Evolutionary conservation across 2,797 vertebrate genomes (phyloP).

Genomic region (Periophthalmus magnuspinnatus): DNA sequence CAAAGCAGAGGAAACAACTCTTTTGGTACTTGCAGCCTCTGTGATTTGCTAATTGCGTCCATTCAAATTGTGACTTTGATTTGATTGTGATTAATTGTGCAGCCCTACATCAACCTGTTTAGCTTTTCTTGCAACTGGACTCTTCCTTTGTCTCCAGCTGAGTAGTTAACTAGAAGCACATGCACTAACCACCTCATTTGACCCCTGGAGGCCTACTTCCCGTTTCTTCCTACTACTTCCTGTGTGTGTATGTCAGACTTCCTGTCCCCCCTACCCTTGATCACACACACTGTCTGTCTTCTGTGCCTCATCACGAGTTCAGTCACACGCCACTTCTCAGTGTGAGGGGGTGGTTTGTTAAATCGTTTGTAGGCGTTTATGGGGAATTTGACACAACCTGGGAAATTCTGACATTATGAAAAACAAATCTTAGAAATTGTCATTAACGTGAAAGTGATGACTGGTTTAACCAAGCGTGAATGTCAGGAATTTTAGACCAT

Average conservation of each 20-base stretch:
- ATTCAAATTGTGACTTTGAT: no score
- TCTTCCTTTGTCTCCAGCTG: neutral
- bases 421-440: neutral
- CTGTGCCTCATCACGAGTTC: slow-evolving; percentile 15
- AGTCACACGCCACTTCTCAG: neutral
- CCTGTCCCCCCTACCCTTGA: slow-evolving; percentile 47
- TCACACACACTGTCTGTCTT: slow-evolving; percentile 20
- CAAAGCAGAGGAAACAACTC: no score
- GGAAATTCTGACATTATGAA: slow-evolving; percentile 18
- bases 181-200: slow-evolving; percentile 35
- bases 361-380: slow-evolving; percentile 26
- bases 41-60: no score
- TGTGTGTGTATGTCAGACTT: slow-evolving; percentile 61
- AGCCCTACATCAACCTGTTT: no score
- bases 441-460: neutral
- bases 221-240: slow-evolving; percentile 50
- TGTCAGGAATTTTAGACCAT: neutral
- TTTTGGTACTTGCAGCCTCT: no score
- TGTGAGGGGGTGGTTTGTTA: no score
- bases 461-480: neutral
- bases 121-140: neutral
- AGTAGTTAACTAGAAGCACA: neutral
- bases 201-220: slow-evolving; percentile 54
- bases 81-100: no score
- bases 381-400: slow-evolving; percentile 24